Evolutionary conservation across 2,888 invertebrate genomes (phyloP).

Genomic region (Epinotia nisella): DNA sequence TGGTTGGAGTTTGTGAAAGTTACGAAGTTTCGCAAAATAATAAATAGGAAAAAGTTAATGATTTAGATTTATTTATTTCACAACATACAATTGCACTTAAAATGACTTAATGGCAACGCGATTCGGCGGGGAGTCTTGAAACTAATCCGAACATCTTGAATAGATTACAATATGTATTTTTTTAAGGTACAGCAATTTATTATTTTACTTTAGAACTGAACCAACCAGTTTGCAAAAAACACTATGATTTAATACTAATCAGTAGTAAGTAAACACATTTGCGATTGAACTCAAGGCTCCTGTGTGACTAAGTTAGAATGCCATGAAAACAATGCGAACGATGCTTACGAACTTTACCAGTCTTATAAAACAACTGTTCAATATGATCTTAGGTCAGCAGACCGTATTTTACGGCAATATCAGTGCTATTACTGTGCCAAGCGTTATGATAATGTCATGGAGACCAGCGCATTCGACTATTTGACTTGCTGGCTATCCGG

Average conservation of each 20-base stretch:
- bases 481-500: not conserved
- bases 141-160: not conserved
- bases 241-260: too few relatives aligned
- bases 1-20: not conserved
- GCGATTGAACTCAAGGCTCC: too few relatives aligned
- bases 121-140: not conserved
- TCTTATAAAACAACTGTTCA: not conserved
- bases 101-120: not conserved
- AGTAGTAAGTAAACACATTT: too few relatives aligned
- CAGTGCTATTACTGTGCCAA: slow-evolving; percentile 11
- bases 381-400: not conserved
- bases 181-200: too few relatives aligned
- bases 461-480: not conserved
- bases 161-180: too few relatives aligned
- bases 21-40: not conserved
- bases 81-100: too few relatives aligned
- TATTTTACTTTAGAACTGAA: too few relatives aligned
- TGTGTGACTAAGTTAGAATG: too few relatives aligned
- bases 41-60: not conserved
- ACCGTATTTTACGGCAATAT: not conserved
- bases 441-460: slow-evolving; percentile 12
- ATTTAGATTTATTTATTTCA: too few relatives aligned
- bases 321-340: too few relatives aligned
- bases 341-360: too few relatives aligned
- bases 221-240: too few relatives aligned